Base-by-base conservation (phyloP, 1,140 invertebrate species). In the Venustaconcha ellipsiformis region DNA sequence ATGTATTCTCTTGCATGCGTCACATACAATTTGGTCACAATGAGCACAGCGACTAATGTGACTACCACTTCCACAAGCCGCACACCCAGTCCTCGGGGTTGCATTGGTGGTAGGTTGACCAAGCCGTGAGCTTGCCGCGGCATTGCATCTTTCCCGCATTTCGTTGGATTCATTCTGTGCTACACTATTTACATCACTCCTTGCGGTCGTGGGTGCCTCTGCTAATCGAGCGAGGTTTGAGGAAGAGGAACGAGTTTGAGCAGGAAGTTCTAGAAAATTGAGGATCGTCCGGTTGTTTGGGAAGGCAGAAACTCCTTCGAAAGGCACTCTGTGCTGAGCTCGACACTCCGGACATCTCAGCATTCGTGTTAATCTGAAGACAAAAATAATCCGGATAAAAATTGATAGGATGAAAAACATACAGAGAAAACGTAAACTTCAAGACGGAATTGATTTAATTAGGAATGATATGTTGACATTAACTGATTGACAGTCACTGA, bases 281-380 rank as follows among this genome's bases (percentile, higher is more conserved):
- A 84, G 82, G 60, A 88, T 80, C 14, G 86, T 87, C 11, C 86
- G 76, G 59, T 88, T 88, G 69, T 85, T 86, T 15, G 86, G 86
- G 69, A 84, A 86, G 12, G 77, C 69, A 15, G 79, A 76, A 8
- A 83, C 78, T 2, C 87, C 87, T 26, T 78, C 73, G 58, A 85
- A 79, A 13, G 97, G 97, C 85, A 99, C 97, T 74, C 96, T 93
- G 92, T 99, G 97, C 92, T 99, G 97, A 67, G 97, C 96, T 72
- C 98, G 93, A 88, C 98, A 99, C 94, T 99, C 98, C 86, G 98
- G 98, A 93, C 98, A 99, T 93, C 99, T 98, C 62, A 99, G 95
- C 93, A 95, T 88, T 48, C 92, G 68, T 48, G 37, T 48, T 67
- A 76, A 76, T 67, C 74, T 76, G 48, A 6, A 56, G 48, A 72